phyloP scores from a whole-genome alignment of 2,113 vertebrate species.

The Melierax canorus region DNA sequence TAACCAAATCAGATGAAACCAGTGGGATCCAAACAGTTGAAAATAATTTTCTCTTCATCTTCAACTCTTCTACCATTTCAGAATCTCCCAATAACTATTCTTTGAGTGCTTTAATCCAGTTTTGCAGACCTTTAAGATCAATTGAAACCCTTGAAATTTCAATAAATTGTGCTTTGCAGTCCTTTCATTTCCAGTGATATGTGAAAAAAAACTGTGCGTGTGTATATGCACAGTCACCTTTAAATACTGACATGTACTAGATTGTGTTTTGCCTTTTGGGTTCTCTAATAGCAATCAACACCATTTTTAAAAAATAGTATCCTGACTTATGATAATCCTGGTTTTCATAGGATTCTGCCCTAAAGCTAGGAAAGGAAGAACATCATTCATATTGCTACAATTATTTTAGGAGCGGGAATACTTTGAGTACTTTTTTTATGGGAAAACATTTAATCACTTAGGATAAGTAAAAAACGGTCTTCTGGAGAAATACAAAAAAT shows the following conservation, averaged over 20 bases:
- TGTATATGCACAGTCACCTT: neutral
- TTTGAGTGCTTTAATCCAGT: neutral
- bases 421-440: neutral
- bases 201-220: neutral
- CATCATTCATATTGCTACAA: neutral
- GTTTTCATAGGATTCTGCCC: neutral
- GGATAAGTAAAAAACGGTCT: neutral
- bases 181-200: neutral
- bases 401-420: neutral
- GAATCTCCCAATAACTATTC: neutral
- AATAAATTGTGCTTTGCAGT: neutral
- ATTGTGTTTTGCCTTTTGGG: neutral
- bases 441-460: neutral
- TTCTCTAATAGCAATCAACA: neutral
- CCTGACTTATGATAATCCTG: neutral
- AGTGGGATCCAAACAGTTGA: neutral
- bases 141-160: neutral
- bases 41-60: neutral
- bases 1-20: neutral
- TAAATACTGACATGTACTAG: neutral
- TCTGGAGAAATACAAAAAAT: neutral
- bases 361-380: neutral
- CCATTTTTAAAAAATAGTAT: neutral
- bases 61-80: neutral
- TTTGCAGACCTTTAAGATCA: neutral